Base-by-base conservation (phyloP, 2,888 invertebrate species). In the Acrocera orbiculus region DNA sequence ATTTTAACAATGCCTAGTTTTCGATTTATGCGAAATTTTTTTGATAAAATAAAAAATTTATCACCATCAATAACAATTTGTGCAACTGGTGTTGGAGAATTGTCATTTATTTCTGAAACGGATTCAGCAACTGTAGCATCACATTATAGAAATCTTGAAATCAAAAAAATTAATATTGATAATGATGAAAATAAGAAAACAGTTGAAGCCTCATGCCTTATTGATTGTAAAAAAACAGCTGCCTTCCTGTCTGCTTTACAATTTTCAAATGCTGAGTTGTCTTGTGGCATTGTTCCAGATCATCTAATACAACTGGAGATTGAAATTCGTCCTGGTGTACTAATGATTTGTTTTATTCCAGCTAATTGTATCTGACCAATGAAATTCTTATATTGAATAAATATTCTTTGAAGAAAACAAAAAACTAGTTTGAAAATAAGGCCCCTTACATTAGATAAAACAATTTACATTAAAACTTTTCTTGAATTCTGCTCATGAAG, bases 31-130 rank as follows among this genome's bases (percentile, higher is more conserved):
- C 70, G 78, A 20, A 78, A 73, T 40, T 73, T 86, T 5, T 73
- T 87, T 19, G 92, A 92, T 41, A 68, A 81, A 42, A 76, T 92
- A 71, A 80, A 78, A 52, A 78, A 74, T 33, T 70, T 90, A 59
- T 74, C 76, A 8, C 65, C 76, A 0, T 70, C 68, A 38, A 63
- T 90, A 22, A 69, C 70, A 2, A 64, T 90, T 23, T 67, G 73
- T 37, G 86, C 80, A 0, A 78, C 74, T 22, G 70, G 71, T 19
- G 64, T 65, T 34, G 89, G 89, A 1, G 63, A 70, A 34, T 57
- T 86, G 10, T 70, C 71, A 13, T 56, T 90, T 24, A 73, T 76
- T 45, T 76, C 85, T 23, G 78, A 79, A 49, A 81, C 83, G 0
- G 80, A 79, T 45, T 69, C 75, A 57, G 83, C 82, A 4, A 76